Percentiles rank a stretch among this genome's conserved stretches.
Conservation (phyloP, 2,113 vertebrate genomes). For the Stictonetta naevosa region DNA sequence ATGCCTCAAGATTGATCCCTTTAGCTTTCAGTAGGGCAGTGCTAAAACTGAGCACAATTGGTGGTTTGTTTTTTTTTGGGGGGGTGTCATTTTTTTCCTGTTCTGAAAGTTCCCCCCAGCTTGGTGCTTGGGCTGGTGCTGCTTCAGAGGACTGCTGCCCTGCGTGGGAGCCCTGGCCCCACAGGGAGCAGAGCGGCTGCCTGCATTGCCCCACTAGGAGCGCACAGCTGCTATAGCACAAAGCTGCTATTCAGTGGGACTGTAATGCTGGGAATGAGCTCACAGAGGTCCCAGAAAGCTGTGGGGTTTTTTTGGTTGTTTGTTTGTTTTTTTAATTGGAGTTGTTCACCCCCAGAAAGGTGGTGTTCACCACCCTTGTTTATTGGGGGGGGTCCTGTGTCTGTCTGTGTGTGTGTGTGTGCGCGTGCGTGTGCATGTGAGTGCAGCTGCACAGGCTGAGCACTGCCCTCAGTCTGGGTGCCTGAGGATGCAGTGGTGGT, state of each 20-base stretch:
- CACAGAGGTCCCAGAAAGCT: neutral
- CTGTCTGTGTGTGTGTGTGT: neutral
- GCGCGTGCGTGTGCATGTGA: too few relatives aligned
- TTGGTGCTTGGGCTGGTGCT: neutral
- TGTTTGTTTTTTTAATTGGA: too few relatives aligned
- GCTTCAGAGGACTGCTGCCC: neutral
- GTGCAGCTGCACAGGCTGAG: rapidly evolving
- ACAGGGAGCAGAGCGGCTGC: neutral
- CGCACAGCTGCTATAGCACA: conserved; percentile 44
- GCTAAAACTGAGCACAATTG: neutral
- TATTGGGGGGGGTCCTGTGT: neutral
- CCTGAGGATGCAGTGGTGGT: neutral
- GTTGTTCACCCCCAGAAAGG: too few relatives aligned
- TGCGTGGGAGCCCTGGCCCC: neutral
- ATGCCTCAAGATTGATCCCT: too few relatives aligned
- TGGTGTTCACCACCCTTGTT: neutral
- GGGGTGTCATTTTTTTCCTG: too few relatives aligned
- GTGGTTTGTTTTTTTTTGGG: neutral
- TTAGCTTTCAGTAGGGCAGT: neutral
- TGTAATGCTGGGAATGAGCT: neutral
- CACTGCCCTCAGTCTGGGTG: neutral
- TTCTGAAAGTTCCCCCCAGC: neutral
- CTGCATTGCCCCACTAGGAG: neutral
- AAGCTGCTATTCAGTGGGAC: conserved; percentile 9
- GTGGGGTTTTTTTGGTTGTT: too few relatives aligned